Conservation (phyloP, 1,140 invertebrate genomes). For the Drosophila sulfurigaster region DNA sequence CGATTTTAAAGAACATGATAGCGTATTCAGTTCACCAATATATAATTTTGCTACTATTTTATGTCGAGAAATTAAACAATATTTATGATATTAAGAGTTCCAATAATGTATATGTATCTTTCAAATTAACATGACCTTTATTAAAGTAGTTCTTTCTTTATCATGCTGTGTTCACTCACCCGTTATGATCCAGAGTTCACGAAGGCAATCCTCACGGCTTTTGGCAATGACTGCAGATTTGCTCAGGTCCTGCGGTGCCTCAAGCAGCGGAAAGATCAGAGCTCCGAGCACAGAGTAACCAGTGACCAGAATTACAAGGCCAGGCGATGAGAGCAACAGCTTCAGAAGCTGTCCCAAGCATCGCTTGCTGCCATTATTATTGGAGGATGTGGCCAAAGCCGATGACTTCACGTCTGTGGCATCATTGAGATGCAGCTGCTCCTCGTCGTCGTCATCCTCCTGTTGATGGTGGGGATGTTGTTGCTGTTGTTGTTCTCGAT, state of each 20-base stretch:
- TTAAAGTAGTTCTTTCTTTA: slow-evolving; percentile 4
- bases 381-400: slow-evolving; percentile 29
- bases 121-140: too few species aligned
- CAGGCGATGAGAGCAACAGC: slow-evolving; percentile 78
- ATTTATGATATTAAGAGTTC: too few species aligned
- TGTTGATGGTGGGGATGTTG: slow-evolving; percentile 14
- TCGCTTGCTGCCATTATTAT: slow-evolving; percentile 17
- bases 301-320: slow-evolving; percentile 80
- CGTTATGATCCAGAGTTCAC: slow-evolving; percentile 85
- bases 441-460: slow-evolving; percentile 36
- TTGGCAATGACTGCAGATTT: slow-evolving; percentile 81
- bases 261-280: slow-evolving; percentile 84
- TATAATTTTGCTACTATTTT: too few species aligned
- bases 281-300: slow-evolving; percentile 83
- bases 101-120: too few species aligned
- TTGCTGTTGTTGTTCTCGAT: slow-evolving; percentile 7
- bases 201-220: slow-evolving; percentile 84
- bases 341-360: slow-evolving; percentile 76
- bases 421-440: slow-evolving; percentile 7
- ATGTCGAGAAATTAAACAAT: too few species aligned
- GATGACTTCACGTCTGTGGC: slow-evolving; percentile 28
- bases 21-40: too few species aligned
- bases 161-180: slow-evolving; percentile 64
- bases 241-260: slow-evolving; percentile 81
- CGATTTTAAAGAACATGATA: too few species aligned